phyloP scores from a whole-genome alignment of 2,113 vertebrate genomes.

The Electrona antarctica region DNA sequence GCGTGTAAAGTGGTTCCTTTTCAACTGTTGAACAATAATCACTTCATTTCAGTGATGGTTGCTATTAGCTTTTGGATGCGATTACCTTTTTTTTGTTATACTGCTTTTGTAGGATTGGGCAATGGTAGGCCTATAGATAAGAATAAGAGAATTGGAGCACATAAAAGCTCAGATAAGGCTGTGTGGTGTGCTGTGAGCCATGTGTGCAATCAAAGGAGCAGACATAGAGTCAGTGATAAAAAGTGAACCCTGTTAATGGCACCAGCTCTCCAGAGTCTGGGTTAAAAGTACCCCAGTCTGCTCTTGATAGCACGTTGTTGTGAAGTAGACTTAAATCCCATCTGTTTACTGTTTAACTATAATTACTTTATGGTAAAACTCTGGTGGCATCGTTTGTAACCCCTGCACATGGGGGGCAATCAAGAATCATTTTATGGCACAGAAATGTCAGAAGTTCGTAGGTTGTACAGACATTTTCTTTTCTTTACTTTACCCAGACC shows the following conservation, averaged over 20 bases:
- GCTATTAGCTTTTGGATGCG: conserved; percentile 52
- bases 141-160: conserved; percentile 26
- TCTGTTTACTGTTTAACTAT: conserved; percentile 75
- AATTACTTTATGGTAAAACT: conserved; percentile 55
- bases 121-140: conserved; percentile 61
- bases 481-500: too few relatives aligned
- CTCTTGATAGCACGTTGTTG: conserved; percentile 17
- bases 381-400: conserved; percentile 32
- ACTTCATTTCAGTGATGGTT: conserved; percentile 45
- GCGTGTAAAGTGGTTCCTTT: conserved; percentile 33
- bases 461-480: too few relatives aligned
- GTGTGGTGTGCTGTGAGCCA: conserved; percentile 12
- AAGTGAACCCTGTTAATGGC: conserved; percentile 29
- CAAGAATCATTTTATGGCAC: conserved; percentile 61
- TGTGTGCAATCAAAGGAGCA: conserved; percentile 51
- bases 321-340: conserved; percentile 54
- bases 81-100: conserved; percentile 23
- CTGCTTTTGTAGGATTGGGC: conserved; percentile 36
- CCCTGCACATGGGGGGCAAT: conserved; percentile 49
- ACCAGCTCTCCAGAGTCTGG: conserved; percentile 42
- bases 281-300: conserved; percentile 44
- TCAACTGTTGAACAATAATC: conserved; percentile 41
- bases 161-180: conserved; percentile 56
- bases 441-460: conserved; percentile 1
- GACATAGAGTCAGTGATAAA: conserved; percentile 57